Conservation (phyloP, 1,140 invertebrate genomes). For the Trichonephila inaurata region DNA sequence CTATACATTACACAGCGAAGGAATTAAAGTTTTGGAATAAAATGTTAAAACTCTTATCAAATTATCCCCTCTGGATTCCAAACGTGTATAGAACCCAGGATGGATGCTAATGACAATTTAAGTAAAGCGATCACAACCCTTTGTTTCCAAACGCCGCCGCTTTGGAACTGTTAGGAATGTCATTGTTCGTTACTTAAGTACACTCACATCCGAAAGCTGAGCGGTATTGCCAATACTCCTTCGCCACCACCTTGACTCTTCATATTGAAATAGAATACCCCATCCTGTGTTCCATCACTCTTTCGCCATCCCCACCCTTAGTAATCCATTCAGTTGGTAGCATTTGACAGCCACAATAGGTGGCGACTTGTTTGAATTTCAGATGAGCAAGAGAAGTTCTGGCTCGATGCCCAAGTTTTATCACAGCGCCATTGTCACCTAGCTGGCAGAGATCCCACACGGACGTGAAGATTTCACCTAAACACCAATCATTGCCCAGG, state of each 20-base stretch:
- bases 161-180: constrained; percentile 7
- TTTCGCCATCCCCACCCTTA: neutral
- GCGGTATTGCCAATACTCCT: constrained; percentile 17
- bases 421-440: constrained; percentile 33
- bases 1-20: neutral
- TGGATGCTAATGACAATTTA: constrained; percentile 41
- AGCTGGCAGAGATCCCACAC: constrained; percentile 26
- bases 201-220: constrained; percentile 50
- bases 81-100: neutral
- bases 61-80: neutral
- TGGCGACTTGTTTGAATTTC: constrained; percentile 74
- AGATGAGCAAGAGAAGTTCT: constrained; percentile 55
- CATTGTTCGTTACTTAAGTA: constrained; percentile 59
- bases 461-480: neutral
- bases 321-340: constrained; percentile 66
- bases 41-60: neutral
- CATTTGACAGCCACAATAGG: constrained; percentile 72
- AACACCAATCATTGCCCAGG: constrained; percentile 19
- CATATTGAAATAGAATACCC: constrained; percentile 50
- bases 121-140: constrained; percentile 15
- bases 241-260: constrained; percentile 3
- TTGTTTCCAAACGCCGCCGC: neutral
- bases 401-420: constrained; percentile 54
- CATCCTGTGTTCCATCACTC: constrained; percentile 38
- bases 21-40: neutral